Percentiles rank a stretch among this genome's conserved stretches.
Conservation (phyloP, 1,140 invertebrate species). For the Daktulosphaira vitifoliae region DNA sequence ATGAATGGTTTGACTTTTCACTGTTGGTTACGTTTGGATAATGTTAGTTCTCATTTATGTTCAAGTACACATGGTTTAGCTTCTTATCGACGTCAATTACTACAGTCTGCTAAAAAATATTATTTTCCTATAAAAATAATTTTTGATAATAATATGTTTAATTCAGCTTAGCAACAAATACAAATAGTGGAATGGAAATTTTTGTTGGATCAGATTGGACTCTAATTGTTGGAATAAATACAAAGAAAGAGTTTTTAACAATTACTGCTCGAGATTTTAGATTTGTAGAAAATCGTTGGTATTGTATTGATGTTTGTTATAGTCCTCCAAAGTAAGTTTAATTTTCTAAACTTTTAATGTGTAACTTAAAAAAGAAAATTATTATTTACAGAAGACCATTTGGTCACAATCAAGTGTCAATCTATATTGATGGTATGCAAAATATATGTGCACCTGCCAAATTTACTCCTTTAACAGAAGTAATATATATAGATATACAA, state of each 20-base stretch:
- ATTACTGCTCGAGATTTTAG: constrained; percentile 47
- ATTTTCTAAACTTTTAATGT: too few species aligned
- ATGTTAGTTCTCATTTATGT: constrained; percentile 38
- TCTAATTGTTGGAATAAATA: constrained; percentile 51
- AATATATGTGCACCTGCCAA: constrained; percentile 50
- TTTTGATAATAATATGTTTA: too few species aligned
- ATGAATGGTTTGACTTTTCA: constrained; percentile 55
- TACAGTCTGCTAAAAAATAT: constrained; percentile 44
- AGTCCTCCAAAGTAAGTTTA: constrained; percentile 45
- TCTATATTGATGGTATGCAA: constrained; percentile 55
- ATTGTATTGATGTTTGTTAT: constrained; percentile 52
- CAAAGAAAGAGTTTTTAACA: constrained; percentile 51
- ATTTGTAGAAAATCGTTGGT: constrained; percentile 52
- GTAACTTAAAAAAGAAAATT: too few species aligned
- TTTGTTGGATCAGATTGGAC: constrained; percentile 51
- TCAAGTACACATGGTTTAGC: constrained; percentile 2
- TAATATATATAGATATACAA: too few species aligned
- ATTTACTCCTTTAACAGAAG: constrained; percentile 51
- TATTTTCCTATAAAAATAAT: neutral
- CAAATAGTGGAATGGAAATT: constrained; percentile 52
- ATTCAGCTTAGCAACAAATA: constrained; percentile 48
- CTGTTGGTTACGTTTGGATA: constrained; percentile 50
- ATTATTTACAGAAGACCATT: constrained; percentile 48
- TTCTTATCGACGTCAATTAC: constrained; percentile 45
- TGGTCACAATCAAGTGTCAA: constrained; percentile 51